Conservation (phyloP, 2,113 vertebrate genomes). For the Coptodon bakossiorum region DNA sequence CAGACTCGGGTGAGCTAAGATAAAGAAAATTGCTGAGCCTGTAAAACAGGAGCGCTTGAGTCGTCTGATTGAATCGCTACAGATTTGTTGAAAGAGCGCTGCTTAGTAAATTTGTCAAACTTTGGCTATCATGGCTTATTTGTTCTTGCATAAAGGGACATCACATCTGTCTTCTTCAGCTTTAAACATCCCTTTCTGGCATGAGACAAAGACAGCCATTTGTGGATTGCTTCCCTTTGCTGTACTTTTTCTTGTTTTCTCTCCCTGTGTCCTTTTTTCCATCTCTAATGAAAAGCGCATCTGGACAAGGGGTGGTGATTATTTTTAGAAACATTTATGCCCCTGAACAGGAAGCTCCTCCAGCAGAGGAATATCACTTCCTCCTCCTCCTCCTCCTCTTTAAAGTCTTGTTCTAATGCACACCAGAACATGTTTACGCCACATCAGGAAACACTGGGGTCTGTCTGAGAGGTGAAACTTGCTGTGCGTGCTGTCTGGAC, state of each 20-base stretch:
- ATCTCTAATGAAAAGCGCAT: slow-evolving; percentile 41
- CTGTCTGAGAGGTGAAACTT: slow-evolving; percentile 28
- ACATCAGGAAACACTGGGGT: slow-evolving; percentile 1
- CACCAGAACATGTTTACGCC: slow-evolving; percentile 59
- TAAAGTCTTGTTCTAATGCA: slow-evolving; percentile 33
- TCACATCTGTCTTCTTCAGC: not conserved
- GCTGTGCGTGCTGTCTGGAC: slow-evolving; percentile 2
- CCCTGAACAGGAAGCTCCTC: slow-evolving; percentile 47
- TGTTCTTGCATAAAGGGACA: not conserved
- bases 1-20: not conserved
- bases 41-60: not conserved
- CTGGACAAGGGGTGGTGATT: slow-evolving; percentile 28
- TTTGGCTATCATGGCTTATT: not conserved
- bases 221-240: not conserved
- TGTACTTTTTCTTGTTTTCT: not conserved
- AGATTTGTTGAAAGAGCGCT: not conserved
- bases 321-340: slow-evolving; percentile 63
- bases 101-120: not conserved
- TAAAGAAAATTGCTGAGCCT: not conserved
- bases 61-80: not conserved
- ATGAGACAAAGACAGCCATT: not conserved
- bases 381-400: slow-evolving; percentile 6
- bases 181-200: not conserved
- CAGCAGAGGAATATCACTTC: slow-evolving; percentile 34
- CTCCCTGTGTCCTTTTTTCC: not conserved